Base-by-base conservation (phyloP, 1,140 invertebrate genomes). In the Macrotrachela quadricornifera region DNA sequence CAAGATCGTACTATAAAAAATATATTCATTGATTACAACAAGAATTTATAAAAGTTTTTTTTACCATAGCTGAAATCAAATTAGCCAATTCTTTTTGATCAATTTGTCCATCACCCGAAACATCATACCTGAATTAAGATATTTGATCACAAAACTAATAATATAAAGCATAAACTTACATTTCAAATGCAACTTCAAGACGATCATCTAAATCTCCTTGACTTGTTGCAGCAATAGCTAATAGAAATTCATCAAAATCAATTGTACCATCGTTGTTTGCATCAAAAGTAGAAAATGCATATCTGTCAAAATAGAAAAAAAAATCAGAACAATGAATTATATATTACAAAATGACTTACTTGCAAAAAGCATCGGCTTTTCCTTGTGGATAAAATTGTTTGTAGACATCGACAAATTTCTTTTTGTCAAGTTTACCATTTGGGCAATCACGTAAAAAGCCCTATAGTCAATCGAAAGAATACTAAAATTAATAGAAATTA, bases 321-420 rank as follows among this genome's bases (percentile, higher is more conserved):
- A 30, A 8, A 2, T 30, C 8, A 4, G 2, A 8, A 30, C 8
- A 30, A 30, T n/a, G n/a, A 30, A 2, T 30, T 30, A 2, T 4
- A 2, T 30, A 2, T 2, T 4, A 30, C 21, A 4, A 30, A 30
- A 30, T 30, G 21, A 4, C 21, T 30, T 30, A 30, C 21, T 30
- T 30, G 21, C 21, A 30, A 30, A 30, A 30, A 30, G 21, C 2
- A 30, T 30, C 21, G 2, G 21, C 21, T 15, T 30, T 30, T 6
- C 49, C 54, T 50, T 50, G 43, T 1, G 54, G 54, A 51, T 55
- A 55, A 46, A 50, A 55, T 45, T 45, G n/a, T 30, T 50, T 44
- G 49, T 55, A 55, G 9, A 50, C 48, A 17, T 55, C 48, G n/a
- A 50, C 38, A 44, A 55, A 50, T 40, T 55, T 55, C 48, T 51